Evolutionary conservation across 2,888 invertebrate species (phyloP), one percentile per base, ranked within the genome.

Genomic region (Dorcus parallelipipedus): DNA sequence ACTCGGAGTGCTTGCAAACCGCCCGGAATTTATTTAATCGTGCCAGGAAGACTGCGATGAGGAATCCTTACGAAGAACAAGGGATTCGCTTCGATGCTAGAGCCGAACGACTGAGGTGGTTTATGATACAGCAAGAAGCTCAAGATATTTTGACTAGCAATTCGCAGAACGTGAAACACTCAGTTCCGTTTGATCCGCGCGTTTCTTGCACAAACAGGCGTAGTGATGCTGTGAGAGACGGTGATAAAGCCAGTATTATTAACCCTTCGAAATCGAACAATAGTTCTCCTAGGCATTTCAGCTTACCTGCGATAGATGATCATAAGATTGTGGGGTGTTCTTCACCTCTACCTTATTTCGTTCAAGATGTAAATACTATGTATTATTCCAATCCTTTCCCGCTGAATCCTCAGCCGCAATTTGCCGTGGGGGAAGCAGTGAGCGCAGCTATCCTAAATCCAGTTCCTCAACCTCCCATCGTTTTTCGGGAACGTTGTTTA

Each of bases 111-210:
- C 79, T 94, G 9, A 83, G 93, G 61, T 95, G 95, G 95, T 95
- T 93, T 78, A 87, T 95, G 84, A 77, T 95, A 52, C 94, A 94
- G 0, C 89, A 89, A 72, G 95, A 95, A 80, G 93, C 93, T 0
- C 89, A 91, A 70, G 86, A 88, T 65, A 81, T 91, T 39, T 78
- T 91, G 1, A 80, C 89, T 1, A 89, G 89, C 17, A 85, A 86
- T 69, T 89, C 89, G 42, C 87, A 85, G 56, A 90, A 89, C 70
- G 89, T 90, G 7, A 90, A 90, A 77, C 89, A 90, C 58, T 84
- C 84, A 64, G 87, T 89, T 64, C 90, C 90, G 57, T 90, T 90
- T 71, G 86, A 88, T 73, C 90, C 90, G 17, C 47, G 58, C 3
- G 55, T 55, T 59, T 52, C 52, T 23, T 9, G 49, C 40, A 17